Evolutionary conservation across 2,113 vertebrate species (phyloP), one percentile per base, ranked within the genome.

Genomic region (Bolborhynchus lineola): DNA sequence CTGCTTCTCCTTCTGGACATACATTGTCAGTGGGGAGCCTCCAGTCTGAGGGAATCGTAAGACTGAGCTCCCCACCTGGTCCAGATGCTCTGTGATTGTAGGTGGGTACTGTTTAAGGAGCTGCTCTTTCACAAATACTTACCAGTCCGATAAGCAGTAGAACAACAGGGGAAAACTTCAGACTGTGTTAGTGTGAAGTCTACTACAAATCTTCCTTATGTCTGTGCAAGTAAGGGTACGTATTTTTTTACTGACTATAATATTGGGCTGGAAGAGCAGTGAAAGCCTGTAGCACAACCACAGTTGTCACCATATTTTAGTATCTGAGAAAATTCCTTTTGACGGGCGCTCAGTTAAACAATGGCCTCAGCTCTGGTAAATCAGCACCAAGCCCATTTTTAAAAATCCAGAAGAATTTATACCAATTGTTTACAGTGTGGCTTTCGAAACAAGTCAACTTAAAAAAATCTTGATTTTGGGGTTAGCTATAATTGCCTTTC

Each of bases 1-100:
- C 95, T 96, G 84, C 62, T 94, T 86, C 47, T 91, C 50, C 37
- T 94, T 78, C 81, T 95, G 82, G 88, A 83, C 88, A 96, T 90
- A 78, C 93, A 92, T 69, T 95, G 53, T 88, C 86, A 88, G 63
- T 80, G 82, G 80, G 95, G 87, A 90, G 50, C 71, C 79, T 90
- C 53, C 57, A 93, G 11, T 80, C 78, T 89, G 26, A 59, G 84
- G 69, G 95, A 93, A 59, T 57, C 2, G 0, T 69, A 31, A 76
- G 47, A 75, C 33, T 60, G 74, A 87, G 71, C 49, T 90, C 67
- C 44, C 35, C 4, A 1, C 70, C 35, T 76, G 53, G 24, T 84
- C 47, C 86, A 97, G 86, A 70, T 94, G 88, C 63, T 96, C 62
- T 1, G 1, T 82, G 69, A 28, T 33, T 83, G 13, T 62, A 14